Evolutionary conservation across 2,113 vertebrate species (phyloP), one percentile per base, ranked within the genome.

Genomic region (Hyaena hyaena): DNA sequence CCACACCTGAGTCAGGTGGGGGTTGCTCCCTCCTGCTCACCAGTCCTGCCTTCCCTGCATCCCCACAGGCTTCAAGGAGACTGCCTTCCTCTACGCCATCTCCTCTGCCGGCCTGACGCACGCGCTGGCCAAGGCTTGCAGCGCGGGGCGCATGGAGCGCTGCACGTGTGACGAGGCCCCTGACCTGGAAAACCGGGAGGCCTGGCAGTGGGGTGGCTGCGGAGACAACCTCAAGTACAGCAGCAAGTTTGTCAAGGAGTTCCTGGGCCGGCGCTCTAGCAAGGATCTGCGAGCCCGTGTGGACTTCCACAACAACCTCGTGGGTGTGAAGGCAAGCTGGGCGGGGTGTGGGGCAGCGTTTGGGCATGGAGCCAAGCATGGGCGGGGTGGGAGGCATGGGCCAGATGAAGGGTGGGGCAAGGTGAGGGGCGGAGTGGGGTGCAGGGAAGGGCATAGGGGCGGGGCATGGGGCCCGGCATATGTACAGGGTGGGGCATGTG

Each of bases 221-320:
- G 99, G 99, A 0, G 99, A 99, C 99, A 99, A 99, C 98, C 99
- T 99, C 83, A 99, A 99, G 94, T 99, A 99, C 97, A 99, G 99
- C 98, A 99, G 99, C 99, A 99, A 99, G 98, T 99, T 99, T 17
- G 99, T 99, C 97, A 99, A 99, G 98, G 99, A 99, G 98, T 99
- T 99, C 99, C 98, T 99, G 96, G 99, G 99, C 96, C 99, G 99
- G 98, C 99, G 99, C 96, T 99, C 99, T 23, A 99, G 99, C 99
- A 99, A 99, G 97, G 99, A 99, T 95, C 98, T 99, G 79, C 99
- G 99, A 0, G 99, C 99, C 73, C 99, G 99, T 0, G 99, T 99
- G 97, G 99, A 99, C 98, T 99, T 99, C 98, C 99, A 99, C 98
- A 99, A 99, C 98, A 99, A 99, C 96, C 99, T 99, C 1, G 99